These are phyloP conservation scores for Tichodroma muraria DNA, from an alignment of 2,113 vertebrate genomes.

Conservation along the genomic window DNA sequence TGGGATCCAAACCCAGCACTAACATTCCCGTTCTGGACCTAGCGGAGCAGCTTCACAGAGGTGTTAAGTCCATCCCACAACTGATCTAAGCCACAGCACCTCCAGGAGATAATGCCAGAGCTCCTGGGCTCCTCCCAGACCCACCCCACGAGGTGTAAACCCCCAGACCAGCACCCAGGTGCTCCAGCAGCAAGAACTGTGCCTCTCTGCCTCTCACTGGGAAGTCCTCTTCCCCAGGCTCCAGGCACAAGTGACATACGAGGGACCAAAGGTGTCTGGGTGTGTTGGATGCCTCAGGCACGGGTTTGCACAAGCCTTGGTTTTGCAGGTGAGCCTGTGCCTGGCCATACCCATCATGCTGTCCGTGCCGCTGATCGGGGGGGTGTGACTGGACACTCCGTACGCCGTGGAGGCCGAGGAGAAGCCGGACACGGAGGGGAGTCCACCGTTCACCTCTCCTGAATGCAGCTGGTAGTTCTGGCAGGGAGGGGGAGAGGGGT, in stretches of 20 bases:
- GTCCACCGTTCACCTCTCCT: slow-evolving; percentile 84
- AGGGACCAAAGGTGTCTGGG: not conserved
- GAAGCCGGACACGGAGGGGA: slow-evolving; percentile 80
- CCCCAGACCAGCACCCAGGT: not conserved
- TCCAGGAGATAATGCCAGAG: not conserved
- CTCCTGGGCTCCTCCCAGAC: not conserved
- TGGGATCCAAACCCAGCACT: not conserved
- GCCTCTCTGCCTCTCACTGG: too few relatives aligned
- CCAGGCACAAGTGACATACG: not conserved
- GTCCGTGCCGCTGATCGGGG: slow-evolving; percentile 84
- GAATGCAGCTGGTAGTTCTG: slow-evolving; percentile 91
- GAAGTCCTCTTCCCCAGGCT: not conserved
- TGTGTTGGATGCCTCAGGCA: not conserved
- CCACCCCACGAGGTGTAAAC: not conserved
- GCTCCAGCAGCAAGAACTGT: not conserved
- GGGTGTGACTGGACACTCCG: slow-evolving; percentile 85
- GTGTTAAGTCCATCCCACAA: not conserved
- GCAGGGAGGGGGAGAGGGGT: slow-evolving; percentile 52
- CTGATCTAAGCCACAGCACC: not conserved
- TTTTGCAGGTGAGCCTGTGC: not conserved
- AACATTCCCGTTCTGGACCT: not conserved
- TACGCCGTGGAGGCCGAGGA: slow-evolving; percentile 78
- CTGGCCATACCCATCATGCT: slow-evolving; percentile 79
- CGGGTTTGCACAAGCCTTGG: not conserved
- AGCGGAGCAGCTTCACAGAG: not conserved